phyloP scores from a whole-genome alignment of 2,888 invertebrate species.

The Thalpophila matura region DNA sequence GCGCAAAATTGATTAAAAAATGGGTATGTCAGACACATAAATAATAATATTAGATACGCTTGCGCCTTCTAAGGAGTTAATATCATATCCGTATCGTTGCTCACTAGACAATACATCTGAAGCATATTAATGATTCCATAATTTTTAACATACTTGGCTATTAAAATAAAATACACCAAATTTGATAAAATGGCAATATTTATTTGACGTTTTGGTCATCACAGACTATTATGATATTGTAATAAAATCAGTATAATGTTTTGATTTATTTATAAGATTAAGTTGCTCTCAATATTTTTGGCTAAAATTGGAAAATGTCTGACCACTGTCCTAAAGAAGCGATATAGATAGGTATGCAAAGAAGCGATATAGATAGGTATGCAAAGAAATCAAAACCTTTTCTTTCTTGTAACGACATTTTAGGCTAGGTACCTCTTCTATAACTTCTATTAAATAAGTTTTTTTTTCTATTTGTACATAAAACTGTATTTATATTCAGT shows the following conservation, averaged over 20 bases:
- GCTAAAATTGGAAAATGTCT: background rate
- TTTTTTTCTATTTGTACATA: too few relatives aligned
- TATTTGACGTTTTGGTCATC: conserved; percentile 36
- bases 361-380: too few relatives aligned
- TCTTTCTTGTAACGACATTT: too few relatives aligned
- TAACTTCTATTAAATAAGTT: too few relatives aligned
- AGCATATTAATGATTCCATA: conserved; percentile 38
- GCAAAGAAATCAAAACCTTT: too few relatives aligned
- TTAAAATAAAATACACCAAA: conserved; percentile 44
- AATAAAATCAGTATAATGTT: conserved; percentile 39
- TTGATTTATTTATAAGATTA: conserved; percentile 20
- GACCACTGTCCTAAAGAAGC: background rate
- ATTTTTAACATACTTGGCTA: conserved; percentile 22
- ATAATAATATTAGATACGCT: conserved; percentile 46
- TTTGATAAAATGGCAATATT: conserved; percentile 48
- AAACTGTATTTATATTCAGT: too few relatives aligned
- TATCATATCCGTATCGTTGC: conserved; percentile 32
- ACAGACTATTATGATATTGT: conserved; percentile 30
- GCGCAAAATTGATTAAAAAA: conserved; percentile 32
- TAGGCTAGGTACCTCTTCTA: too few relatives aligned
- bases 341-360: too few relatives aligned
- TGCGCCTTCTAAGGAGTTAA: conserved; percentile 22
- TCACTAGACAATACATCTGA: conserved; percentile 32
- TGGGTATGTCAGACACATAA: conserved; percentile 54
- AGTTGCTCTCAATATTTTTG: conserved; percentile 14